These are phyloP conservation scores for Koerneria pararmatus DNA, from an alignment of 2,888 invertebrate species.

Conservation along the genomic window DNA sequence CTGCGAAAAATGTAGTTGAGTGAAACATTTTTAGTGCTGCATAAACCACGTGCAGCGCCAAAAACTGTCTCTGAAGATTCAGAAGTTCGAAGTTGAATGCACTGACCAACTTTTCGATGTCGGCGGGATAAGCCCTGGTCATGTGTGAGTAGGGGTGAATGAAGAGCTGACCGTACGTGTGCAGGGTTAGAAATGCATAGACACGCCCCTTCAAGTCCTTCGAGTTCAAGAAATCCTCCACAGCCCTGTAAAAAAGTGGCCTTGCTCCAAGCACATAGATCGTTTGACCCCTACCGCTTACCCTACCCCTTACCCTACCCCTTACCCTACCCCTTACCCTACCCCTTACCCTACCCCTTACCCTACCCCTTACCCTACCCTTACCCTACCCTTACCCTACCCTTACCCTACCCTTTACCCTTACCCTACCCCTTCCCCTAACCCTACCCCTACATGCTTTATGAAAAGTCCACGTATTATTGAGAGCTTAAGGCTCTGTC, in stretches of 20 bases:
- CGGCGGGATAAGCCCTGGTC: conserved; percentile 46
- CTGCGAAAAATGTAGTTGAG: neutral
- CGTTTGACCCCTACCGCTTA: too few relatives aligned
- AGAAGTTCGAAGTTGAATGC: neutral
- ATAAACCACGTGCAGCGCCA: neutral
- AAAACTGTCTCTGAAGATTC: conserved; percentile 11
- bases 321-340: too few relatives aligned
- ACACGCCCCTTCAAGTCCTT: conserved; percentile 46
- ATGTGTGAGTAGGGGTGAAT: conserved; percentile 58
- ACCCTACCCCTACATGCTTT: too few relatives aligned
- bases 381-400: too few relatives aligned
- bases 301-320: too few relatives aligned
- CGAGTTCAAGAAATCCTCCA: conserved; percentile 47
- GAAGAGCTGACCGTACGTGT: conserved; percentile 59
- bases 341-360: too few relatives aligned
- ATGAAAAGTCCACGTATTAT: too few relatives aligned
- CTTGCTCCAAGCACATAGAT: too few relatives aligned
- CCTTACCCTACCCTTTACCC: too few relatives aligned
- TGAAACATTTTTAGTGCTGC: neutral
- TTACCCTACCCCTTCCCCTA: too few relatives aligned
- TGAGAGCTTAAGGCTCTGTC: too few relatives aligned
- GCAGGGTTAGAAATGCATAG: conserved; percentile 59
- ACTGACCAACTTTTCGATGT: conserved; percentile 51
- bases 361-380: too few relatives aligned
- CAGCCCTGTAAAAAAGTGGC: conserved; percentile 32